Conservation (phyloP, 2,113 vertebrate species). For the Xenopus laevis region DNA sequence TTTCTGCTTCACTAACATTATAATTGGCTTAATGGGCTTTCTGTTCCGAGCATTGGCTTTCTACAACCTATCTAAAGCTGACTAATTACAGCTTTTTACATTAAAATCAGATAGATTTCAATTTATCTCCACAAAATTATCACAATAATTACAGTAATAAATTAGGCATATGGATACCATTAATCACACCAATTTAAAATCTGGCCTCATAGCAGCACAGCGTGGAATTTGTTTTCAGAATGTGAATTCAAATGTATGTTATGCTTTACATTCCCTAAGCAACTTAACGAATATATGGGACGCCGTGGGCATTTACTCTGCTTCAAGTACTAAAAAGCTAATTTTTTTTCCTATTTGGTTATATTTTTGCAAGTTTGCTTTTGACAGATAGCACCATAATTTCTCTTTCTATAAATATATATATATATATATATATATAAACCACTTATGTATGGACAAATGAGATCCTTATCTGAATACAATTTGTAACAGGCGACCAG, state of each 20-base stretch:
- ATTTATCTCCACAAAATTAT: slow-evolving; percentile 64
- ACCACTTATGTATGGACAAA: slow-evolving; percentile 2
- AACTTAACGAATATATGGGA: slow-evolving; percentile 31
- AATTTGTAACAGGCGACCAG: slow-evolving; percentile 15
- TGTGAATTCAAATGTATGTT: slow-evolving; percentile 48
- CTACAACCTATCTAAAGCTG: slow-evolving; percentile 50
- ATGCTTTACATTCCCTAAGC: slow-evolving; percentile 30
- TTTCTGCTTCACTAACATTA: slow-evolving; percentile 50
- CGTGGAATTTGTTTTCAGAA: slow-evolving; percentile 43
- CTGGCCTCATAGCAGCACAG: slow-evolving; percentile 18
- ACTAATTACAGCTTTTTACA: slow-evolving; percentile 68
- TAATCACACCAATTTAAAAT: slow-evolving; percentile 52
- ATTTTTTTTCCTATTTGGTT: not conserved
- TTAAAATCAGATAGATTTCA: slow-evolving; percentile 64
- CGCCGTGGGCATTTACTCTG: slow-evolving; percentile 32
- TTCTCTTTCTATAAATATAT: not conserved
- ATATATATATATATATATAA: not conserved
- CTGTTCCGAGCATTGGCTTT: slow-evolving; percentile 45
- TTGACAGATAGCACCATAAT: not conserved
- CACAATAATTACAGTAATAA: slow-evolving; percentile 59
- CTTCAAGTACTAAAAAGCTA: slow-evolving; percentile 4
- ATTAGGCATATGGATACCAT: slow-evolving; percentile 50
- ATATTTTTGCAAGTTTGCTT: not conserved
- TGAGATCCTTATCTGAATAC: slow-evolving; percentile 18
- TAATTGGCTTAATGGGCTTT: slow-evolving; percentile 67